Percentiles rank a stretch among this genome's conserved stretches.
phyloP scores from a whole-genome alignment of 2,113 vertebrate genomes.

The Ramphastos sulfuratus region DNA sequence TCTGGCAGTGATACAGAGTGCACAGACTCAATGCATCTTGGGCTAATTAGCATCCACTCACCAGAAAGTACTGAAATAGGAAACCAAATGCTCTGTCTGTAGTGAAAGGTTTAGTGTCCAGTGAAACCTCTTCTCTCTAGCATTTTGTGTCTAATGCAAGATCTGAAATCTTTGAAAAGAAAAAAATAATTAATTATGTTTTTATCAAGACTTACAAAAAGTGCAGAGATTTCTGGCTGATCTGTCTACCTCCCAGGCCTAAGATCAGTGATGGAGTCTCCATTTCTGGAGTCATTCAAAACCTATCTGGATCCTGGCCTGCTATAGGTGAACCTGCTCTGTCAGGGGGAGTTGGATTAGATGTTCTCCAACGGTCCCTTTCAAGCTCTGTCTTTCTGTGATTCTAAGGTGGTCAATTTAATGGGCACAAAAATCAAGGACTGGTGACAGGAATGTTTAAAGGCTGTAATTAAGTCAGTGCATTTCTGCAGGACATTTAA shows the following conservation, averaged over 20 bases:
- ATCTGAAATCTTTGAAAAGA: not conserved
- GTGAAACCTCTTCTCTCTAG: not conserved
- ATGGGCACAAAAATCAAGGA: not conserved
- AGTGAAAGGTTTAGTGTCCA: not conserved
- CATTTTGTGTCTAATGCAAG: not conserved
- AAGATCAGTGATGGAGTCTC: not conserved
- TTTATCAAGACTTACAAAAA: not conserved
- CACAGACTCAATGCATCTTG: not conserved
- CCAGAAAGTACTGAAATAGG: not conserved
- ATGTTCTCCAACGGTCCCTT: no score
- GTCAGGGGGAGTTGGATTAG: no score
- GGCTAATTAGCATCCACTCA: not conserved
- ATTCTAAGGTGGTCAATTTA: not conserved
- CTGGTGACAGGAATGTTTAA: not conserved
- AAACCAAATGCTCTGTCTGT: not conserved
- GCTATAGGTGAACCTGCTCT: no score
- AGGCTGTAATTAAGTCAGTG: not conserved
- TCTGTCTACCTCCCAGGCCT: not conserved
- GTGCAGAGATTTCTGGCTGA: not conserved
- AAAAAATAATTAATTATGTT: not conserved
- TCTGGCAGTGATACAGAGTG: not conserved
- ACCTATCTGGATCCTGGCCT: no score
- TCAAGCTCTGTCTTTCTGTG: no score
- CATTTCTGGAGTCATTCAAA: no score
- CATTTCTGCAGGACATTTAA: not conserved